Conservation (phyloP, 2,113 vertebrate species). For the Daphoenositta chrysoptera region DNA sequence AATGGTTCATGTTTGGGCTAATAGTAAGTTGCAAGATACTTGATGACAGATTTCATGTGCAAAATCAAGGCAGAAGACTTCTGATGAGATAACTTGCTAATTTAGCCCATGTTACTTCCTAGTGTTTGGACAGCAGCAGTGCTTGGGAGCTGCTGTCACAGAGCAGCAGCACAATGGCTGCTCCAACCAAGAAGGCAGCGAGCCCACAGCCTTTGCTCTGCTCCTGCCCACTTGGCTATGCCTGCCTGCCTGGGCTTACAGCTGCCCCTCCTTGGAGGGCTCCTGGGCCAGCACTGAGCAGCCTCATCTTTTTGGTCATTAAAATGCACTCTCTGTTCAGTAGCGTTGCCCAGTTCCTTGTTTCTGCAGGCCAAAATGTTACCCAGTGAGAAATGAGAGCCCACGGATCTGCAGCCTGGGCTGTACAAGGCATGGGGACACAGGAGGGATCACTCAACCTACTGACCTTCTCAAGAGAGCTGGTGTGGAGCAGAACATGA, state of each 20-base stretch:
- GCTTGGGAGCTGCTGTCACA: not conserved
- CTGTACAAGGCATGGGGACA: rapidly evolving
- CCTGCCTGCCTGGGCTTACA: not conserved
- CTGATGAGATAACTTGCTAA: not conserved
- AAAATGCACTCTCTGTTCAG: rapidly evolving
- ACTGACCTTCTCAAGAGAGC: not conserved
- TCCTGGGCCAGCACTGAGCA: not conserved
- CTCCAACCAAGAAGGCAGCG: not conserved
- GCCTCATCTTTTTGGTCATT: not conserved
- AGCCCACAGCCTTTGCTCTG: not conserved
- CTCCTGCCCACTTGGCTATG: not conserved
- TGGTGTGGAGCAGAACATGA: rapidly evolving
- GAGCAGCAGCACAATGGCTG: not conserved
- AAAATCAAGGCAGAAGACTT: not conserved
- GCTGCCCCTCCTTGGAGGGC: not conserved
- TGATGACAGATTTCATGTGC: not conserved
- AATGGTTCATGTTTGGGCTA: not conserved
- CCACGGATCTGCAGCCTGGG: not conserved
- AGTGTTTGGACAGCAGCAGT: not conserved
- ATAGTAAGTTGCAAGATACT: not conserved
- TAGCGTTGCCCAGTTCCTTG: not conserved
- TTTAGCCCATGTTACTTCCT: not conserved
- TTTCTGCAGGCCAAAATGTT: not conserved
- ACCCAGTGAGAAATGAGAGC: not conserved
- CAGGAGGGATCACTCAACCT: not conserved